Evolutionary conservation across 2,113 vertebrate species (phyloP).

Genomic region (Percina caprodes): DNA sequence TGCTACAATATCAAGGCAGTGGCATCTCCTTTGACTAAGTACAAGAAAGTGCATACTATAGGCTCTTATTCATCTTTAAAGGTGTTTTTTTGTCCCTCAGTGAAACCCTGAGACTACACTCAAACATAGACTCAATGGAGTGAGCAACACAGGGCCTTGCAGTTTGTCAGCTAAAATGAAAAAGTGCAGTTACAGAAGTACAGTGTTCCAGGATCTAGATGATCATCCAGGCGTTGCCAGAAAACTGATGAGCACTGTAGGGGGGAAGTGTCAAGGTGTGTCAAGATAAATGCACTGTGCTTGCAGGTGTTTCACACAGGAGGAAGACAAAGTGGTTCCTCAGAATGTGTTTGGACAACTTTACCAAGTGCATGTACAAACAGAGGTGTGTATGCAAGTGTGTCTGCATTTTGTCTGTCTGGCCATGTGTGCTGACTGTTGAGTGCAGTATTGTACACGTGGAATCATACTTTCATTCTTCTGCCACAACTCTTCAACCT

Average conservation of each 20-base stretch:
- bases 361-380: not conserved
- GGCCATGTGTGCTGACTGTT: not conserved
- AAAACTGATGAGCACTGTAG: slow-evolving; percentile 46
- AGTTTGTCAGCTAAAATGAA: slow-evolving; percentile 35
- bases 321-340: slow-evolving; percentile 5
- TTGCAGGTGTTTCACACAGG: slow-evolving; percentile 36
- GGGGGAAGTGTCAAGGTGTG: slow-evolving; percentile 44
- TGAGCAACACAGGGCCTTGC: slow-evolving; percentile 16
- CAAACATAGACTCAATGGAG: slow-evolving; percentile 24
- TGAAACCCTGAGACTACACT: slow-evolving; percentile 24
- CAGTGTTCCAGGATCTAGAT: slow-evolving; percentile 27
- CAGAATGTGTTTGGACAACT: slow-evolving; percentile 26
- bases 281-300: slow-evolving; percentile 36
- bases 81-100: not conserved
- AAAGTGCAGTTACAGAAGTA: slow-evolving; percentile 34
- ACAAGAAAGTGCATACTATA: not conserved
- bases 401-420: not conserved
- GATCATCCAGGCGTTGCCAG: slow-evolving; percentile 41
- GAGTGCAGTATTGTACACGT: not conserved
- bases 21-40: slow-evolving; percentile 10
- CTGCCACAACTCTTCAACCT: not conserved
- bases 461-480: not conserved
- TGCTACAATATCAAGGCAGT: not conserved
- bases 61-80: slow-evolving; percentile 1
- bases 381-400: not conserved